Base-by-base conservation (phyloP, 2,888 invertebrate species). In the Chrysolina americana region DNA sequence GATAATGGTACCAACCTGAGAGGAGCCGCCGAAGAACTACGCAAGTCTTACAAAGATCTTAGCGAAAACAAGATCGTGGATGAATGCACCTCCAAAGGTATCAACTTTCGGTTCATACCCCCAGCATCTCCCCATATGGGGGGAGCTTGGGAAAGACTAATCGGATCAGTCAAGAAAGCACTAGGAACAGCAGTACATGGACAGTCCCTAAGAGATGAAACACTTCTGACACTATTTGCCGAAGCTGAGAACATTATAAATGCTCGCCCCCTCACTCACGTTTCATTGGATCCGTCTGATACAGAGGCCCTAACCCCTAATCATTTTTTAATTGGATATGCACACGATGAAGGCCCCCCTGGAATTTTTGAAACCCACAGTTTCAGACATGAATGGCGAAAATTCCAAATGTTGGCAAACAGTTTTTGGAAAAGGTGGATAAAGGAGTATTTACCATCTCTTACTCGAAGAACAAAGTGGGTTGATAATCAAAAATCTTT, bases 1-100 rank as follows among this genome's bases (percentile, higher is more conserved):
- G 71, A 71, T 41, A 65, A 65, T 65, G 71, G 65, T 8, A 70
- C 62, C 10, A 70, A 70, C 70, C 41, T 28, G 11, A 65, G 41
- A 70, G 70, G 65, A 44, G 64, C 65, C 13, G 47, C 62, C 4
- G 23, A 62, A 15, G 36, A 23, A 62, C 4, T 62, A 28, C 10
- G 28, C 23, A 21, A 15, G n/a, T 36, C 62, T 62, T 23, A 19
- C 41, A 64, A 41, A 64, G 19, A 64, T 17, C 44, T 41, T 10
- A 19, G 17, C 15, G 62, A 23, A 13, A 23, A 8, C 23, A 5
- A 11, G 36, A 62, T 62, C 23, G 8, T 17, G 2, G 23, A 62
- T 23, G 23, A 28, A n/a, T 23, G 28, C n/a, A 23, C 23, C 2
- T 28, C 13, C 41, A 64, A 41, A 36, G 11, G 17, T 13, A 44